These are phyloP conservation scores for Passerina amoena DNA, from an alignment of 2,113 vertebrate genomes.

Conservation along the genomic window DNA sequence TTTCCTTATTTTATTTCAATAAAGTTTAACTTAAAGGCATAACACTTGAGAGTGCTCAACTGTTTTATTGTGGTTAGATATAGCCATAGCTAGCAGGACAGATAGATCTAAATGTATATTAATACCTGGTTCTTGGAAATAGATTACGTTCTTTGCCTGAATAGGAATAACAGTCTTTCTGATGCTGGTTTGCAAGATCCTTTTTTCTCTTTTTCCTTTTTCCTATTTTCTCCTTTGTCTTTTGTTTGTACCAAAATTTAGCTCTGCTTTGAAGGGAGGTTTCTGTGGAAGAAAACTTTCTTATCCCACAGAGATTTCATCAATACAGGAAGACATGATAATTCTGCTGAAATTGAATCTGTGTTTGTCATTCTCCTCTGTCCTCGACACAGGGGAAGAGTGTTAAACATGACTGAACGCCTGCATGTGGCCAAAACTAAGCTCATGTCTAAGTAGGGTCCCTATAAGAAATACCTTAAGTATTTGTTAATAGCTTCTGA, in stretches of 20 bases:
- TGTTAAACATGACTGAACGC: background rate
- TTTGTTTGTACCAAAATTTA: background rate
- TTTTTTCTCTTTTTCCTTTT: background rate
- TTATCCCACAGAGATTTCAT: background rate
- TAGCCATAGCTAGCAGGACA: slow-evolving; percentile 8
- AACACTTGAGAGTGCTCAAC: slow-evolving; percentile 54
- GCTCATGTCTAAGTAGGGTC: background rate
- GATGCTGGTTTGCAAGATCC: background rate
- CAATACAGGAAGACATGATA: background rate
- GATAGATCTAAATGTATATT: slow-evolving; percentile 25
- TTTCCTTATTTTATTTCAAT: slow-evolving; percentile 72
- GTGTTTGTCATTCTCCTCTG: background rate
- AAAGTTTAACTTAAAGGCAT: slow-evolving; percentile 79
- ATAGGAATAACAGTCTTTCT: background rate
- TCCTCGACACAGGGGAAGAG: background rate
- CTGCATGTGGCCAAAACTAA: background rate
- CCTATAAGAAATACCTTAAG: background rate
- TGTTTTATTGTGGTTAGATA: slow-evolving; percentile 20
- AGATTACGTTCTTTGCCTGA: background rate
- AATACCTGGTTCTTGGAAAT: background rate
- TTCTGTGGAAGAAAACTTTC: background rate
- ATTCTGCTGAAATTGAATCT: slow-evolving; percentile 30
- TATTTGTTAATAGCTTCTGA: background rate
- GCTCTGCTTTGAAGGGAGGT: background rate
- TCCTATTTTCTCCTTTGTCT: background rate